Evolutionary conservation across 2,113 vertebrate genomes (phyloP), one percentile per base, ranked within the genome.

Genomic region (Carlito syrichta): DNA sequence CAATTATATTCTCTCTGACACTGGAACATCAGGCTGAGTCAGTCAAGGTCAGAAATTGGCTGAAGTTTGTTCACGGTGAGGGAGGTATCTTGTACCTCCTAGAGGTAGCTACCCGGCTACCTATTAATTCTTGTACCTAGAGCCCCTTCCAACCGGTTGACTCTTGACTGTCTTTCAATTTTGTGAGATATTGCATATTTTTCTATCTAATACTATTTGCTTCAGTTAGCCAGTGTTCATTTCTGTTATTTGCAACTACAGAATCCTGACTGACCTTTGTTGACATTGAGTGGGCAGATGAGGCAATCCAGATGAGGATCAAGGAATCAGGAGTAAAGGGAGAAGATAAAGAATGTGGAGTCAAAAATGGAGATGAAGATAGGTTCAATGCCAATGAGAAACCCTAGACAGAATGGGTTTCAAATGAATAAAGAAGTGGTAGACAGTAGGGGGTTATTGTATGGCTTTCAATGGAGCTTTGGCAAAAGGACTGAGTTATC

Each of bases 101-200:
- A n/a, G n/a, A 66, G 69, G 52, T 32, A 12, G 0, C 30, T 6
- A 4, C 12, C 19, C 1, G 12, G 0, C 30, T 9, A 3, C 5
- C 3, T 1, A 0, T 52, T 8, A 4, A 30, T 32, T 40, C 60
- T 50, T 17, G 38, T 40, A 6, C 25, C 45, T 0, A 19, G 9
- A 11, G 54, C 20, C 6, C 52, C 11, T 3, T 23, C 3, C 30
- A 9, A 1, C 19, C 2, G 40, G 10, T 14, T 1, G 8, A 22
- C 30, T 19, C 27, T 22, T 22, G 40, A n/a, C 6, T 35, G 4
- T 35, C 35, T 71, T 48, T 38, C 13, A 38, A 3, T 32, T 66
- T 81, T 22, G 16, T 25, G 40, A 32, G 43, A 43, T 32, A 5
- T 2, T 50, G 23, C 11, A 0, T 22, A 4, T 5, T 48, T 77